These are phyloP conservation scores for Gracilinanus agilis DNA, from an alignment of 2,113 vertebrate species.

Conservation along the genomic window DNA sequence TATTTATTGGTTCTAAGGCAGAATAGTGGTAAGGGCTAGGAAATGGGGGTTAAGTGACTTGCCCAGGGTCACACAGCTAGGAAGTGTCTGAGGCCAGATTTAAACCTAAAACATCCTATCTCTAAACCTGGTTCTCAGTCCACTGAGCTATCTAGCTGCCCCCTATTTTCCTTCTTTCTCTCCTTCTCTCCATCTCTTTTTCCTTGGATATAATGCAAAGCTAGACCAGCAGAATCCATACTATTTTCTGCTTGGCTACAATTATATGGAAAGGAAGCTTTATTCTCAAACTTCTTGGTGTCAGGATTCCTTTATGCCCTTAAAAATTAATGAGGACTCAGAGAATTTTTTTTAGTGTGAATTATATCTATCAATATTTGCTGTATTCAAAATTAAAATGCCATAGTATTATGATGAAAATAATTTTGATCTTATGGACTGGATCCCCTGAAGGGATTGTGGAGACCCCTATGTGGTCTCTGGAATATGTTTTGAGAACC, in stretches of 20 bases:
- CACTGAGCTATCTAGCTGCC: no score
- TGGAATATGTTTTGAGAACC: not conserved
- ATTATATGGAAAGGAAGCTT: not conserved
- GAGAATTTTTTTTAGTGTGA: no score
- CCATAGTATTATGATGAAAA: not conserved
- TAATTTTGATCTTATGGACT: not conserved
- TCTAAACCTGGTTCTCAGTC: no score
- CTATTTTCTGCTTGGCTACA: not conserved
- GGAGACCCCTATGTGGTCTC: not conserved
- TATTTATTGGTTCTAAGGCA: no score
- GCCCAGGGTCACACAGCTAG: no score
- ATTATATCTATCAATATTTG: not conserved
- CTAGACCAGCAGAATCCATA: not conserved
- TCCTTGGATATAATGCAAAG: not conserved
- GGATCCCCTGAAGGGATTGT: not conserved
- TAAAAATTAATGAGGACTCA: not conserved
- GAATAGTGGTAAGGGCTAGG: no score
- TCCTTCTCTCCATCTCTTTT: not conserved
- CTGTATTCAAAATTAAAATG: not conserved
- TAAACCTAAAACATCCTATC: no score
- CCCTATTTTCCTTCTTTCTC: no score
- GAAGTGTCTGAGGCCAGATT: no score
- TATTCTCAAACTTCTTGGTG: not conserved
- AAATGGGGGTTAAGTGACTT: no score
- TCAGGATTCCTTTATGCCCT: not conserved